These are phyloP conservation scores for Chymomyza caudatula DNA, from an alignment of 2,888 invertebrate genomes.

Conservation along the genomic window DNA sequence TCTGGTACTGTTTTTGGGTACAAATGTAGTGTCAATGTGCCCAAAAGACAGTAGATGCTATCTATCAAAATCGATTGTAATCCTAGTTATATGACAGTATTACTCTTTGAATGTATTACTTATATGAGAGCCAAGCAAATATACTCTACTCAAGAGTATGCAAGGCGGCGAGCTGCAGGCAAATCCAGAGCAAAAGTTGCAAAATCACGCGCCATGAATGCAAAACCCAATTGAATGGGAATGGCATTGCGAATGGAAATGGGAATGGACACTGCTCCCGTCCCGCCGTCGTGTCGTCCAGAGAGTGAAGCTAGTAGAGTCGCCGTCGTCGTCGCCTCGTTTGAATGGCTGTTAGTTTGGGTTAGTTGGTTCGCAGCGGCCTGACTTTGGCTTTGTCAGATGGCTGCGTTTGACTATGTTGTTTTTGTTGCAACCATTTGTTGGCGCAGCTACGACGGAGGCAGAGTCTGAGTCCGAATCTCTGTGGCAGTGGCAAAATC, in stretches of 20 bases:
- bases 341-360: constrained; percentile 1
- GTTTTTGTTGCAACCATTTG: background rate
- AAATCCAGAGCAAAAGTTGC: constrained; percentile 65
- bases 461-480: background rate
- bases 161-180: constrained; percentile 2
- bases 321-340: background rate
- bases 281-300: background rate
- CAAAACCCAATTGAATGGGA: constrained; percentile 62
- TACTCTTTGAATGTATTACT: background rate
- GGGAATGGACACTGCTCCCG: background rate
- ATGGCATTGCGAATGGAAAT: constrained; percentile 3
- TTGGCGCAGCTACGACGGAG: background rate
- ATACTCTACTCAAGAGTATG: background rate
- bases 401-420: constrained; percentile 15
- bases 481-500: constrained; percentile 39
- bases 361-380: background rate
- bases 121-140: background rate
- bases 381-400: background rate
- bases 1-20: too few species aligned
- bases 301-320: background rate
- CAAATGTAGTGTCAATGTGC: too few species aligned
- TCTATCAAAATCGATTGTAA: too few species aligned
- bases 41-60: too few species aligned
- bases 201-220: constrained; percentile 65
- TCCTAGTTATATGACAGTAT: too few species aligned